These are phyloP conservation scores for Chaenocephalus aceratus DNA, from an alignment of 2,113 vertebrate species.

Conservation along the genomic window DNA sequence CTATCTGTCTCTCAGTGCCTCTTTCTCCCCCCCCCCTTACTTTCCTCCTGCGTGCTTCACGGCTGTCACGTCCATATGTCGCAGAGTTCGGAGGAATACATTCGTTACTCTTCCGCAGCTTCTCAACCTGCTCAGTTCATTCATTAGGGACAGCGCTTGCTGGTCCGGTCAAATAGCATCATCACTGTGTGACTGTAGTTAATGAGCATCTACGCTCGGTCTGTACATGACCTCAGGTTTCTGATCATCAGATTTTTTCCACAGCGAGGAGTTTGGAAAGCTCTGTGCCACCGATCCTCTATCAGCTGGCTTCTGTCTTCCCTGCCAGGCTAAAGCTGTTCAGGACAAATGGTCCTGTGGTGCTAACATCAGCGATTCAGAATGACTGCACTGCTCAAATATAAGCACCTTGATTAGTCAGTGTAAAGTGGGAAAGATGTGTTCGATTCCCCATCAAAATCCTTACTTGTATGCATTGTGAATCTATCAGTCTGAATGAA, in stretches of 20 bases:
- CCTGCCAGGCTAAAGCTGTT: slow-evolving; percentile 78
- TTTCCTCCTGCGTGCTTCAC: slow-evolving; percentile 60
- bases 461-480: neutral
- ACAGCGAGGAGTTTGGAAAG: slow-evolving; percentile 62
- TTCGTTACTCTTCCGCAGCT: slow-evolving; percentile 48
- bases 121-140: slow-evolving; percentile 54
- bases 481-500: neutral
- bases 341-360: slow-evolving; percentile 76
- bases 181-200: slow-evolving; percentile 50
- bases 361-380: slow-evolving; percentile 39
- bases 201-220: slow-evolving; percentile 56
- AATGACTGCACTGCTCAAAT: slow-evolving; percentile 37
- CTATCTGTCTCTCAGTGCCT: slow-evolving; percentile 52
- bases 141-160: slow-evolving; percentile 43
- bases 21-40: slow-evolving; percentile 1
- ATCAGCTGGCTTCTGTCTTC: slow-evolving; percentile 65
- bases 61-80: slow-evolving; percentile 76
- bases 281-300: slow-evolving; percentile 46
- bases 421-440: neutral
- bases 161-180: slow-evolving; percentile 36
- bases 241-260: slow-evolving; percentile 58
- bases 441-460: neutral
- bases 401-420: slow-evolving; percentile 14
- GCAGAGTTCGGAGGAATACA: slow-evolving; percentile 44
- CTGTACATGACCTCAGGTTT: slow-evolving; percentile 30